These are phyloP conservation scores for Sinella curviseta DNA, from an alignment of 1,140 invertebrate species.

Conservation along the genomic window DNA sequence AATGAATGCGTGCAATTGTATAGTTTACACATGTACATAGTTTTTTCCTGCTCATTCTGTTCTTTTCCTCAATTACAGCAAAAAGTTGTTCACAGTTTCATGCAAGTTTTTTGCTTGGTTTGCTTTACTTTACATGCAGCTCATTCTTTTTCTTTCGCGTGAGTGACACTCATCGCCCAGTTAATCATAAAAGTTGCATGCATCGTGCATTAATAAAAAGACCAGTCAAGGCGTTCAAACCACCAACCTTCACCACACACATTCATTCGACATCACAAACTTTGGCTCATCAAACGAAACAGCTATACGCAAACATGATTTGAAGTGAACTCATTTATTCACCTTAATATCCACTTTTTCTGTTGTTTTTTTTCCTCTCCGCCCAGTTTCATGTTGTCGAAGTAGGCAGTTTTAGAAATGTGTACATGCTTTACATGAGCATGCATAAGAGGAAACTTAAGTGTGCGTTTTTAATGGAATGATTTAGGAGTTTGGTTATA, in stretches of 20 bases:
- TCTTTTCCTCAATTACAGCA: background rate
- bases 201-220: conserved; percentile 6
- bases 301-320: too few species aligned
- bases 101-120: background rate
- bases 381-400: background rate
- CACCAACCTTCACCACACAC: background rate
- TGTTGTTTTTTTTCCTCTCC: background rate
- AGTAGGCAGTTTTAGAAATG: background rate
- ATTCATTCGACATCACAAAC: background rate
- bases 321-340: conserved; percentile 9
- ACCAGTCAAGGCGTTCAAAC: background rate
- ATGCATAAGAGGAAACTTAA: too few species aligned
- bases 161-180: conserved; percentile 23
- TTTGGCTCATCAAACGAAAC: too few species aligned
- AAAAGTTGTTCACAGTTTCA: background rate
- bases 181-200: conserved; percentile 20
- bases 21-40: background rate
- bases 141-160: background rate
- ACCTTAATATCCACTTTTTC: background rate
- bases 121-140: background rate
- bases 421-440: background rate
- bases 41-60: background rate
- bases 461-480: too few species aligned
- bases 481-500: too few species aligned
- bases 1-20: too few species aligned